Evolutionary conservation across 2,113 vertebrate genomes (phyloP), one percentile per base, ranked within the genome.

Genomic region (Neolamprologus longior): DNA sequence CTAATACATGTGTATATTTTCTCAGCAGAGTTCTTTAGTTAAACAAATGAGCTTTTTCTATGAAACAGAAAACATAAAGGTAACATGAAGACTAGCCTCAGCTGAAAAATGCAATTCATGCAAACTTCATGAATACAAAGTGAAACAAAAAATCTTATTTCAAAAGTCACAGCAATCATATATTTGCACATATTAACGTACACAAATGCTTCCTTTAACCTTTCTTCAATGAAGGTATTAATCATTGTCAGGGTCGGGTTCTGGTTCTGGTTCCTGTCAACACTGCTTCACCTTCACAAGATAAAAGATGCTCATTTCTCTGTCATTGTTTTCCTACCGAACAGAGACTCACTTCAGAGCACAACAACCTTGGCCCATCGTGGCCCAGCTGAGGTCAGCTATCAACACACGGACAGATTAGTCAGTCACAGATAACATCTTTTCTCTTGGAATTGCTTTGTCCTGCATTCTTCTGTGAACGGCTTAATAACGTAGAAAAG

Each of bases 21-120:
- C 35, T 63, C 63, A 40, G 33, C 11, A 14, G 19, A 40, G 63
- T 21, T 68, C 35, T 24, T 68, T 24, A 2, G 4, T 68, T 63
- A 37, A 68, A 68, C n/a, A 24, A 68, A 68, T 68, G 0, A 14
- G 0, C 33, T 6, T 68, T 68, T 68, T 40, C n/a, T 14, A 71
- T 1, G 2, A 42, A 6, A 1, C 7, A 1, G 63, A 1, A 68
- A 68, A 14, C 0, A 40, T 40, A 4, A 68, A 71, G 63, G n/a
- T 71, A 71, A 71, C 7, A 24, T 24, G n/a, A 3, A 71, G 63
- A 68, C 63, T 2, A 9, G n/a, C 35, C 5, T 21, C n/a, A 0
- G n/a, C 7, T 12, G 61, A 40, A 71, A 42, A 13, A 9, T 71
- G 35, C 5, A 68, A 3, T 68, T 73, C 14, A 76, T 47, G 42